Evolutionary conservation across 2,888 invertebrate genomes (phyloP), one percentile per base, ranked within the genome.

Genomic region (Sympetrum striolatum): DNA sequence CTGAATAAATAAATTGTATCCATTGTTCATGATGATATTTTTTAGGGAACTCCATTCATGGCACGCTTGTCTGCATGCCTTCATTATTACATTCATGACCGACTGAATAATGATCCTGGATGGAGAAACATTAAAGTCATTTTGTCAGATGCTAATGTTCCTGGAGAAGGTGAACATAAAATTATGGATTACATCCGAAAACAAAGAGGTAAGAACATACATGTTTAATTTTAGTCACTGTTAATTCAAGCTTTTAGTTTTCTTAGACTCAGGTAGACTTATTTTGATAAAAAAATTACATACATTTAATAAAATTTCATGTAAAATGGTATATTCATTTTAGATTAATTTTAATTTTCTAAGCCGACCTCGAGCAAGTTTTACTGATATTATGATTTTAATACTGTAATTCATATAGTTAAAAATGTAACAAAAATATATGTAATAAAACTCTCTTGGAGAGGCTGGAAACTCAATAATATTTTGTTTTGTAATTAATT

Each of bases 171-270:
- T 0, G 99, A 99, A 94, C 99, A 99, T 94, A 99, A 99, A 95
- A 99, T 99, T 92, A 99, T 99, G 99, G 99, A 99, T 94, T 99
- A 96, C 93, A 98, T 99, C 92, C 95, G 99, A n/a, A 96, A 96
- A 92, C 99, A 99, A 94, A 96, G 99, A 94, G 97, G 97, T 96
- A 93, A 93, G 91, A 91, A 92, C 90, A n/a, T 44, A 1, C 8
- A 25, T 6, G 25, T 10, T 31, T 44, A 25, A 86, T 91, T 53
- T 31, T 31, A 90, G 81, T 91, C 58, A 18, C 4, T 31, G 22
- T 37, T 44, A n/a, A n/a, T 90, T 44, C 4, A 39, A 5, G 39
- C 6, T 2, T 2, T 2, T 5, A 44, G 6, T 44, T 3, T 64
- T 22, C 25, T 39, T 81, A 6, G 0, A 22, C n/a, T n/a, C n/a